phyloP scores from a whole-genome alignment of 2,888 invertebrate species.

The Dorcus parallelipipedus region DNA sequence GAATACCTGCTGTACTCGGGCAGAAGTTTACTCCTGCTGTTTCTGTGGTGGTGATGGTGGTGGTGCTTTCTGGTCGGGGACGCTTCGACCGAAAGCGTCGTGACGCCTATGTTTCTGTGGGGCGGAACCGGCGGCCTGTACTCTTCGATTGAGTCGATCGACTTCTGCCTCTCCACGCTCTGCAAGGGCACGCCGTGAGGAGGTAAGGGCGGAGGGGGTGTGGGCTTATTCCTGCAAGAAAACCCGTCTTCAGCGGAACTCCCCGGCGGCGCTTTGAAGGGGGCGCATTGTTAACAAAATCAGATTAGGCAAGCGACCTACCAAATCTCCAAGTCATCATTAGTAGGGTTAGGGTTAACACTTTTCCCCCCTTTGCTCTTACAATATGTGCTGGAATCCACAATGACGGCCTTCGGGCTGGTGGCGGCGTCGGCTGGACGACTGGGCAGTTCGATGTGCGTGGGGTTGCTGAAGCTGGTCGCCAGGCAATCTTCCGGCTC shows the following conservation, averaged over 20 bases:
- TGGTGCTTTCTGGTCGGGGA: conserved; percentile 42
- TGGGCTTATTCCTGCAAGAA: conserved; percentile 43
- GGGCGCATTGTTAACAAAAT: not conserved
- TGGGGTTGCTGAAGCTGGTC: conserved; percentile 69
- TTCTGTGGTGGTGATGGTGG: conserved; percentile 50
- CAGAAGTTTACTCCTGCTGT: conserved; percentile 33
- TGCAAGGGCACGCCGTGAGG: conserved; percentile 50
- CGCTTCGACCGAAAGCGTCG: conserved; percentile 19
- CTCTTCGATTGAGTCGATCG: conserved; percentile 54
- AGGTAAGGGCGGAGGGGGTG: conserved; percentile 51
- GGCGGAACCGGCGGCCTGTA: conserved; percentile 88
- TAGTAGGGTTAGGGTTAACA: conserved; percentile 31
- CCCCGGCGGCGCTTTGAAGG: not conserved
- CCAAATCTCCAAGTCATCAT: conserved; percentile 41
- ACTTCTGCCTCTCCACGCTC: conserved; percentile 17
- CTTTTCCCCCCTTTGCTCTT: conserved; percentile 50
- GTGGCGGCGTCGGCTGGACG: conserved; percentile 16
- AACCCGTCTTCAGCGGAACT: not conserved
- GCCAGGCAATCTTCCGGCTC: conserved; percentile 62
- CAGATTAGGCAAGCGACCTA: conserved; percentile 25
- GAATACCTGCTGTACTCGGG: conserved; percentile 12
- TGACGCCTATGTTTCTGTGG: conserved; percentile 63
- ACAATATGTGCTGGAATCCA: conserved; percentile 70
- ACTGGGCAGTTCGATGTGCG: conserved; percentile 64
- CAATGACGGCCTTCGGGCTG: conserved; percentile 36